Base-by-base conservation (phyloP, 2,113 vertebrate genomes). In the Paracanthobrama guichenoti region DNA sequence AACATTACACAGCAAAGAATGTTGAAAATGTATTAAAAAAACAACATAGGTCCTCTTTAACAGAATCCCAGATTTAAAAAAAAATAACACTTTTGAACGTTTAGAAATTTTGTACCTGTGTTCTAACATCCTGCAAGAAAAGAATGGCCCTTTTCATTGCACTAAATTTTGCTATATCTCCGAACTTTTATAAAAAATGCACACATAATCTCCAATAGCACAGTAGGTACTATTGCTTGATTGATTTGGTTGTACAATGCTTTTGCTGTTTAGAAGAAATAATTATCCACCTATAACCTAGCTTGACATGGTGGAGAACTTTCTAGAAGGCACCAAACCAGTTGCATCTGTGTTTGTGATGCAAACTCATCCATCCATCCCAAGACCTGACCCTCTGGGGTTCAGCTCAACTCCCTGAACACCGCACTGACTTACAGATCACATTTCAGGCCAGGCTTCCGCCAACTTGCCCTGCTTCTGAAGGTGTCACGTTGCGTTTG, bases 391-490 rank as follows among this genome's bases (percentile, higher is more conserved):
- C 48, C 60, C 24, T 39, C 67, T 66, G 59, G 4, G 76, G 10
- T 73, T 53, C 55, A 79, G 44, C 42, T 14, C 62, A 20, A 44
- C 81, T 73, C 81, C 44, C 44, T n/a, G 81, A 86, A 86, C 67
- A 66, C 24, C 50, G 79, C 69, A 46, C 85, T 44, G 74, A 77
- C 81, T 78, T 59, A 26, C 26, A 73, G 85, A 73, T 83, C 81
- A 80, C 11, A 62, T 86, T 84, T 84, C 81, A 75, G 85, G 67
- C 35, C 66, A 59, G 50, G 60, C 42, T 82, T 67, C 82, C 75
- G 48, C 69, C 81, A 69, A 62, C 59, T 72, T 13, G 81, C 60
- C n/a, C 76, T 44, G 46, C 42, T 28, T 80, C 85, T 35, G 18
- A 84, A 78, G 35, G 76, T 64, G 66, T 80, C 59, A 55, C 3